A percentile compares a stretch with the other conserved stretches of the same genome.
Evolutionary conservation across 2,113 vertebrate species (phyloP).

Genomic region (Oostethus manadensis): DNA sequence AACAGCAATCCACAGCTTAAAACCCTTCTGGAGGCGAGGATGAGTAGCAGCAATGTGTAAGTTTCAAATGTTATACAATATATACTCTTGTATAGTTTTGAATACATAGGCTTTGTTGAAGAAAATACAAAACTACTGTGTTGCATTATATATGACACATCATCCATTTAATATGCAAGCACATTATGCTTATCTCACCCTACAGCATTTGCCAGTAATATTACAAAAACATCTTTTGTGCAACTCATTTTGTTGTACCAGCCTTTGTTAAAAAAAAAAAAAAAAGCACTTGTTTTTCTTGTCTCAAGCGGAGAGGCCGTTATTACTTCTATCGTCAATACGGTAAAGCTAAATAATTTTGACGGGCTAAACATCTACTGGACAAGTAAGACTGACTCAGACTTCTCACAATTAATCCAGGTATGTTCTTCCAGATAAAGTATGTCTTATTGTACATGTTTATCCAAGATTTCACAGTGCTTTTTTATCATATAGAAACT

Average conservation of each 20-base stretch:
- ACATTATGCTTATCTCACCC: too few species aligned
- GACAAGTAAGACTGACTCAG: neutral
- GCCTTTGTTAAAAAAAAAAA: too few species aligned
- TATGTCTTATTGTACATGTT: neutral
- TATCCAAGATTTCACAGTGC: neutral
- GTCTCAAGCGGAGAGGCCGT: conserved; percentile 62
- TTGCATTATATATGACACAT: too few species aligned
- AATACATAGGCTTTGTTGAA: too few species aligned
- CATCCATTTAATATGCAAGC: too few species aligned
- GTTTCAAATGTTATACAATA: too few species aligned
- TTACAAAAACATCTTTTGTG: too few species aligned
- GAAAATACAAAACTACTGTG: too few species aligned
- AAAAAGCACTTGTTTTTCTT: neutral
- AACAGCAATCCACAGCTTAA: conserved; percentile 74
- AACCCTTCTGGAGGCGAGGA: conserved; percentile 73
- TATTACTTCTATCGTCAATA: conserved; percentile 71
- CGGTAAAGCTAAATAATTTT: conserved; percentile 68
- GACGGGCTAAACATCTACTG: conserved; percentile 39
- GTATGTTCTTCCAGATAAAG: neutral
- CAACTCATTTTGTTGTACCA: neutral
- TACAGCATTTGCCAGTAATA: too few species aligned
- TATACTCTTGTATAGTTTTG: too few species aligned
- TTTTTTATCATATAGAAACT: conserved; percentile 64
- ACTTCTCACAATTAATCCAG: neutral
- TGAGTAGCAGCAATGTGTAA: neutral